Conservation (phyloP, 30 jellyfish, hydroid and myxozoan species). For the Chrysaora quinquecirrha region DNA sequence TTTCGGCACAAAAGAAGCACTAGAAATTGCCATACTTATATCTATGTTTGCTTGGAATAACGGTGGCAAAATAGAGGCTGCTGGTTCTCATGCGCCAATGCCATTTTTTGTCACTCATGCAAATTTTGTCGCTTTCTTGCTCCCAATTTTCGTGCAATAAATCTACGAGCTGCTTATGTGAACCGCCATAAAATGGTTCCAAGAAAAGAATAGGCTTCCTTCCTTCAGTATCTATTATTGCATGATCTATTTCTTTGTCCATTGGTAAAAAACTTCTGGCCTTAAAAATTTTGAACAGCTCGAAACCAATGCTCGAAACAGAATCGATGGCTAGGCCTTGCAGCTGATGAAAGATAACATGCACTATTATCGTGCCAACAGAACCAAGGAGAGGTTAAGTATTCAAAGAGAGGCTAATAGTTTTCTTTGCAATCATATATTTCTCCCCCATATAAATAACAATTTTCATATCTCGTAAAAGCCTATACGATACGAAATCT, state of each 20-base stretch:
- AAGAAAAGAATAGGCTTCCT: conserved; percentile 38
- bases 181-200: conserved; percentile 97
- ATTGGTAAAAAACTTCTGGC: not conserved
- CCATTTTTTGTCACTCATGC: conserved; percentile 97
- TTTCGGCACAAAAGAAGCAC: no score
- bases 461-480: no score
- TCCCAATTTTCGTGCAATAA: conserved; percentile 29
- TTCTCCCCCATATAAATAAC: no score
- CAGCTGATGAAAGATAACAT: no score
- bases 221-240: not conserved
- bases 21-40: conserved; percentile 21
- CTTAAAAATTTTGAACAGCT: no score
- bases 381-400: no score
- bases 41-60: conserved; percentile 20
- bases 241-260: conserved; percentile 19
- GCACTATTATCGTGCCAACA: no score
- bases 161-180: conserved; percentile 94
- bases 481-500: no score
- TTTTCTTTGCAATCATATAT: no score
- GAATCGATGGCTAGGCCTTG: no score
- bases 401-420: no score
- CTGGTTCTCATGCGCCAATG: conserved; percentile 99
- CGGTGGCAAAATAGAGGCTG: conserved; percentile 78
- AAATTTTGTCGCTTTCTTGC: conserved; percentile 31
- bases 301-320: no score